Base-by-base conservation (phyloP, 2,113 vertebrate species). In the Coryphaenoides rupestris region DNA sequence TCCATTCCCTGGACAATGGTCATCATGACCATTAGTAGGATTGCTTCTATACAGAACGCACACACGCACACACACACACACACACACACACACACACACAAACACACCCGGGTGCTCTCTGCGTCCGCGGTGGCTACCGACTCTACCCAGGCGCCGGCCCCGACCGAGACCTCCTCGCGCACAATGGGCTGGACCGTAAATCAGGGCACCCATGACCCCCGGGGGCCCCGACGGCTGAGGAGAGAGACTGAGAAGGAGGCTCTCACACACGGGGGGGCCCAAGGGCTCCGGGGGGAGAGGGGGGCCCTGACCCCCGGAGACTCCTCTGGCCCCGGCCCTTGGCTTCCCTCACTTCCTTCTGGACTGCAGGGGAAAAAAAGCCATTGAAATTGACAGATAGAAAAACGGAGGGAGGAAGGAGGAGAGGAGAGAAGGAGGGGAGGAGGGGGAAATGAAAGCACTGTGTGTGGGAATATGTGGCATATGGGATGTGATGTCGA, bases 401-500 rank as follows among this genome's bases (percentile, higher is more conserved):
- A 26, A 47, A 59, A 62, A 70, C 63, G 77, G 68, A 78, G 78
- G 68, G 47, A 67, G 75, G 80, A 71, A 64, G 60, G 60, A 24
- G 19, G 12, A 54, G 52, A 54, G 55, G 68, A 70, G 65, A 76
- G n/a, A n/a, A n/a, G n/a, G n/a, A n/a, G n/a, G 24, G 24, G 3
- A 26, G 46, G 46, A 2, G 19, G 50, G 50, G 53, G 19, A 21
- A 21, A 19, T 12, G 10, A 58, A 62, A 63, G 69, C 82, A 50
- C 80, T 71, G 86, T 91, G 88, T 90, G 90, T 90, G 89, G 88
- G 90, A 90, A 89, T 90, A 78, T 81, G 76, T 22, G 67, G 76
- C 86, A 85, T 87, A 84, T 84, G 88, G 86, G 70, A 52, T 53
- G 50, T 63, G 72, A 81, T 67, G 67, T 63, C 57, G 83, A 69